Evolutionary conservation across 2,888 invertebrate species (phyloP), one percentile per base, ranked within the genome.

Genomic region (Adelphocoris suturalis): DNA sequence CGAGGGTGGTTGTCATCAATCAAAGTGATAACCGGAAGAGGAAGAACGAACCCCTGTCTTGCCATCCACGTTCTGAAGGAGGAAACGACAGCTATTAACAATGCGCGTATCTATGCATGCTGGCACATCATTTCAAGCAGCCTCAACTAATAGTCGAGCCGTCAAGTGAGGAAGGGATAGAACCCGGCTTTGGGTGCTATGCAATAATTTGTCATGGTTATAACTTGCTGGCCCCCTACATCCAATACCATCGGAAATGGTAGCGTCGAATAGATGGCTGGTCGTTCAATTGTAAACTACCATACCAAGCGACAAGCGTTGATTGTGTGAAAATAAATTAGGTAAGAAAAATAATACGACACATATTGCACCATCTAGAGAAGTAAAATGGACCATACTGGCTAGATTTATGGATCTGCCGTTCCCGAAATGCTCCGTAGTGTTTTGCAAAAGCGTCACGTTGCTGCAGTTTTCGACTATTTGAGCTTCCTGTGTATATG

Each of bases 1-100:
- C 27, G 2, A 23, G 68, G 78, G 16, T 14, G 78, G 78, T n/a
- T 46, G 61, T 85, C 85, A 57, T 57, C 85, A 82, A 82, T 82
- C 82, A 82, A 82, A 47, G 48, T 48, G 82, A 52, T 85, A 57
- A 85, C 85, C 85, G 85, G 85, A 85, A 85, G 57, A 57, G 85
- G 85, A 85, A 85, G 85, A 85, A 78, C 37, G 37, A 37, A 37
- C 37, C 37, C 68, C 23, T 23, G 68, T 68, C 68, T n/a, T 3
- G 19, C 68, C 19, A 23, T 68, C 23, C 68, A 19, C n/a, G 27
- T 19, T 68, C 68, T 23, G 19, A 27, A 80, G 80, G 37, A 47
- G 46, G 46, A 80, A 80, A 80, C 80, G 80, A 48, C 80, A 48
- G 19, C 80, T 80, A 80, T 48, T 19, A 80, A 80, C 80, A 80